phyloP scores from a whole-genome alignment of 1,140 invertebrate genomes.

The Dendrolimus punctatus region DNA sequence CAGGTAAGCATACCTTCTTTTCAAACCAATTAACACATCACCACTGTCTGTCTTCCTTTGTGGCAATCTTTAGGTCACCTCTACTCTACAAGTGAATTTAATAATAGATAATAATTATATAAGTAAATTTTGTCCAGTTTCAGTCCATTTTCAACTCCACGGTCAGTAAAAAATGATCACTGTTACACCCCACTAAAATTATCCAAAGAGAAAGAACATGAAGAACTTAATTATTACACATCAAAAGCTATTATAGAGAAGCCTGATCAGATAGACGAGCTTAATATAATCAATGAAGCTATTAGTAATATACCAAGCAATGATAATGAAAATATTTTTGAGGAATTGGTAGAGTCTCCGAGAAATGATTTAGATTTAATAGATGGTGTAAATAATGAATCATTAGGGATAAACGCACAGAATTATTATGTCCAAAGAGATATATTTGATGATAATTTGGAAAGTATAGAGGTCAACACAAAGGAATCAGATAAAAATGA shows the following conservation, averaged over 20 bases:
- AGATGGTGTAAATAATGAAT: too few relatives aligned
- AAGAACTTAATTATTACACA: slow-evolving; percentile 1
- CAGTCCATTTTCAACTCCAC: slow-evolving; percentile 47
- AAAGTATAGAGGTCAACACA: not conserved
- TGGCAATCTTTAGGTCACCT: too few relatives aligned
- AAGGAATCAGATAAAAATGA: not conserved
- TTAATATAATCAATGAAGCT: too few relatives aligned
- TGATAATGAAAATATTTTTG: too few relatives aligned
- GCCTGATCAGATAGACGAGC: too few relatives aligned
- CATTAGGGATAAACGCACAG: not conserved
- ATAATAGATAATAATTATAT: too few relatives aligned
- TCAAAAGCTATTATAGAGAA: not conserved
- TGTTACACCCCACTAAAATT: slow-evolving; percentile 28
- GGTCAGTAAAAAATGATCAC: slow-evolving; percentile 27
- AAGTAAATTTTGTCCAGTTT: slow-evolving; percentile 26
- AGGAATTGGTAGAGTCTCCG: too few relatives aligned
- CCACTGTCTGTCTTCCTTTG: too few relatives aligned
- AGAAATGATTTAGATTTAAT: too few relatives aligned
- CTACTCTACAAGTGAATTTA: too few relatives aligned
- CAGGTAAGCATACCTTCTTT: slow-evolving; percentile 29
- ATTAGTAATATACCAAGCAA: too few relatives aligned
- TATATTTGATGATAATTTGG: not conserved
- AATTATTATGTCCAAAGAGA: slow-evolving; percentile 2
- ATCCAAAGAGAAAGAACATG: slow-evolving; percentile 4
- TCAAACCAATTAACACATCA: not conserved